phyloP scores from a whole-genome alignment of 2,797 vertebrate species.

The Sebastes itinus region DNA sequence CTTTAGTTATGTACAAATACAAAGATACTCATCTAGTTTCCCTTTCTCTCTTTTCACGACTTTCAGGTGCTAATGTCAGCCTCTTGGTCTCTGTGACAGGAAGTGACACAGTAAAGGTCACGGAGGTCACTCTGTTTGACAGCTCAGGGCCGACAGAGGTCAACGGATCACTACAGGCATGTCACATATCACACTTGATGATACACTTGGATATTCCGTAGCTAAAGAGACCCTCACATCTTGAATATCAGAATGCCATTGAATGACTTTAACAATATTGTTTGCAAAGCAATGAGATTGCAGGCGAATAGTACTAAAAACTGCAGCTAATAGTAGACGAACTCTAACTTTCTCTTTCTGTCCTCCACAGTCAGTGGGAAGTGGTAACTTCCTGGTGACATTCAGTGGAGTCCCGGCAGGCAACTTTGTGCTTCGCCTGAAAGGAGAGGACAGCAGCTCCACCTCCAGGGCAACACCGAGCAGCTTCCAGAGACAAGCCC shows the following conservation, averaged over 20 bases:
- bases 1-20: not conserved
- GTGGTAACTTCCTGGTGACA: slow-evolving; percentile 56
- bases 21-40: not conserved
- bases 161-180: slow-evolving; percentile 63
- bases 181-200: not conserved
- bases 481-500: slow-evolving; percentile 74
- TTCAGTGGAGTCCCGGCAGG: slow-evolving; percentile 63
- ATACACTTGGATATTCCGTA: not conserved
- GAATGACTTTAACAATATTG: not conserved
- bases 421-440: slow-evolving; percentile 59
- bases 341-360: not conserved
- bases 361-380: slow-evolving; percentile 42
- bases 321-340: not conserved
- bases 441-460: slow-evolving; percentile 49
- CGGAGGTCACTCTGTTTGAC: slow-evolving; percentile 65
- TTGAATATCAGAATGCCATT: not conserved
- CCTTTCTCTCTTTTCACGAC: not conserved
- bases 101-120: slow-evolving; percentile 55
- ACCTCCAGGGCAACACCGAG: slow-evolving; percentile 11
- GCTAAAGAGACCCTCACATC: not conserved
- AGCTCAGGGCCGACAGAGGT: slow-evolving; percentile 41
- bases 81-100: slow-evolving; percentile 70
- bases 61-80: slow-evolving; percentile 67
- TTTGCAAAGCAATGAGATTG: not conserved
- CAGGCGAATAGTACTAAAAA: not conserved